phyloP scores from a whole-genome alignment of 2,888 invertebrate genomes.

The Lasioglossum marginatum region DNA sequence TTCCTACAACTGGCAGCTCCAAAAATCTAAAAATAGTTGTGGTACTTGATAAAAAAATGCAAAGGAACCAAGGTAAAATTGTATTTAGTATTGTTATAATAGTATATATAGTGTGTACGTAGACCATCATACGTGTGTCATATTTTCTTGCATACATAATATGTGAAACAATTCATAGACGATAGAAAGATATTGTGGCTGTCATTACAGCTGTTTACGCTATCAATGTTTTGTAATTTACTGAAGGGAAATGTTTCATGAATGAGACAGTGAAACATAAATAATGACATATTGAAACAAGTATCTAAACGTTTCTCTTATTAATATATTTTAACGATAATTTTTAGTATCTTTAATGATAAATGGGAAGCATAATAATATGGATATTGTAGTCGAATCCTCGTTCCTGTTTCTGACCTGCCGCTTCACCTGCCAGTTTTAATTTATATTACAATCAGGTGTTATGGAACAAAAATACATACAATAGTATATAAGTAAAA shows the following conservation, averaged over 20 bases:
- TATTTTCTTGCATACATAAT: conserved; percentile 66
- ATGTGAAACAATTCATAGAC: conserved; percentile 65
- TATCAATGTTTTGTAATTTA: conserved; percentile 61
- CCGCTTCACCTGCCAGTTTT: conserved; percentile 78
- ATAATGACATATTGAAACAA: conserved; percentile 64
- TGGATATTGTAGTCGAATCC: conserved; percentile 70
- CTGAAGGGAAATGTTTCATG: conserved; percentile 65
- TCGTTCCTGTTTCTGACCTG: conserved; percentile 73
- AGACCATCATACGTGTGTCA: conserved; percentile 60
- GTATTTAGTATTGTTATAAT: conserved; percentile 73
- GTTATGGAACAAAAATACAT: conserved; percentile 74
- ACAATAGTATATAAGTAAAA: conserved; percentile 70
- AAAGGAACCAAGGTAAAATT: conserved; percentile 73
- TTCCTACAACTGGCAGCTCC: conserved; percentile 69
- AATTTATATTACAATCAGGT: conserved; percentile 71
- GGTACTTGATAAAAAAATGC: conserved; percentile 72
- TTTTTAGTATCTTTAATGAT: conserved; percentile 68
- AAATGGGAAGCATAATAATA: conserved; percentile 70
- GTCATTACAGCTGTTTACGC: conserved; percentile 61
- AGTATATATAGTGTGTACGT: conserved; percentile 65
- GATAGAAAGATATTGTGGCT: conserved; percentile 65
- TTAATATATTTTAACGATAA: conserved; percentile 67
- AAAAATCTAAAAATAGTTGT: conserved; percentile 74
- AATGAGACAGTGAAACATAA: conserved; percentile 66
- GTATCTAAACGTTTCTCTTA: conserved; percentile 63